These are phyloP conservation scores for Carcina quercana DNA, from an alignment of 2,888 invertebrate genomes.

Conservation along the genomic window DNA sequence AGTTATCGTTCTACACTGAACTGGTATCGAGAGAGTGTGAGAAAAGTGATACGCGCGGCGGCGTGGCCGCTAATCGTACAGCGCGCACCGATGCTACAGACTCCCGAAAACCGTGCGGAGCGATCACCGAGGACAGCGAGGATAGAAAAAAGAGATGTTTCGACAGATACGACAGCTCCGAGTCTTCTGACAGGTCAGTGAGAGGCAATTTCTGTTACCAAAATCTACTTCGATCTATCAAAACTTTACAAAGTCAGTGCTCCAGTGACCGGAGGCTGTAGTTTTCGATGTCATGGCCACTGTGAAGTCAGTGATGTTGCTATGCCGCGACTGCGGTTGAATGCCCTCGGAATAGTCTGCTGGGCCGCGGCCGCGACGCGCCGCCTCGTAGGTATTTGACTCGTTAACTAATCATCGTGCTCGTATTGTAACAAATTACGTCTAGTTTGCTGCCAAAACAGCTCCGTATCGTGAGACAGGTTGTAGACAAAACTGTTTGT, in stretches of 20 bases:
- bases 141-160: slow-evolving; percentile 89
- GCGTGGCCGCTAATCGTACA: slow-evolving; percentile 1
- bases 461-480: slow-evolving; percentile 1
- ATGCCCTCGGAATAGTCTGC: slow-evolving; percentile 55
- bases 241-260: slow-evolving; percentile 49
- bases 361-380: slow-evolving; percentile 33
- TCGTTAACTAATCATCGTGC: slow-evolving; percentile 37
- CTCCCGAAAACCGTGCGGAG: slow-evolving; percentile 42
- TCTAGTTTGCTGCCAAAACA: slow-evolving; percentile 8
- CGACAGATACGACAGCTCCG: slow-evolving; percentile 94
- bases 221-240: slow-evolving; percentile 17
- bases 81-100: slow-evolving; percentile 52
- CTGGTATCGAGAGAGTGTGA: slow-evolving; percentile 68
- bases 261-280: slow-evolving; percentile 70
- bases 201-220: slow-evolving; percentile 29
- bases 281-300: slow-evolving; percentile 69
- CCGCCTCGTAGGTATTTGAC: slow-evolving; percentile 30
- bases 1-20: slow-evolving; percentile 66
- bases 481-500: slow-evolving; percentile 2
- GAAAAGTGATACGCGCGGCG: slow-evolving; percentile 67
- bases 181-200: slow-evolving; percentile 93
- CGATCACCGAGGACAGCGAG: slow-evolving; percentile 56
- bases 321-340: slow-evolving; percentile 49
- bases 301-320: slow-evolving; percentile 52
- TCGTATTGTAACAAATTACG: slow-evolving; percentile 23